These are phyloP conservation scores for Adelges cooleyi DNA, from an alignment of 1,140 invertebrate genomes.

Conservation along the genomic window DNA sequence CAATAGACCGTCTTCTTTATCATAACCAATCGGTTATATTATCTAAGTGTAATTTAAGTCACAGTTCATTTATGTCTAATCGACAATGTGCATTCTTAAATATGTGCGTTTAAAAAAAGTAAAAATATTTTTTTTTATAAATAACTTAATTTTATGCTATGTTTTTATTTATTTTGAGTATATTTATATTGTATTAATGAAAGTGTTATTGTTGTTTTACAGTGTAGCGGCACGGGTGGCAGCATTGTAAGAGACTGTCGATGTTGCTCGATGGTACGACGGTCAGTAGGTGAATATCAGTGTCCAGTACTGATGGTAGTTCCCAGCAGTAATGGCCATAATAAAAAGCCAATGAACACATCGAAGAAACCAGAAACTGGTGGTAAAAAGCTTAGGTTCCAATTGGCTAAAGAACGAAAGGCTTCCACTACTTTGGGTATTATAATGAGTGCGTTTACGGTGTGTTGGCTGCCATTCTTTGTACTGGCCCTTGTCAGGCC, in stretches of 20 bases:
- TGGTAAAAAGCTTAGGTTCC: constrained; percentile 63
- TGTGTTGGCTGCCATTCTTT: constrained; percentile 97
- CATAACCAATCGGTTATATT: no score
- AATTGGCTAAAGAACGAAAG: constrained; percentile 79
- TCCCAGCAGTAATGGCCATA: constrained; percentile 6
- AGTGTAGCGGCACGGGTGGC: background rate
- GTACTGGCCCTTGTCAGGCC: constrained; percentile 75
- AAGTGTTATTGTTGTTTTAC: background rate
- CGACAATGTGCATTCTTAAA: no score
- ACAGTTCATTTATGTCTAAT: no score
- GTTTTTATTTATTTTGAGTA: background rate
- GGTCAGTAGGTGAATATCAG: constrained; percentile 16
- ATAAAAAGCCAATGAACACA: constrained; percentile 39
- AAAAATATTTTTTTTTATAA: background rate
- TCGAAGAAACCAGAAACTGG: constrained; percentile 33
- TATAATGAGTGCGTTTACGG: constrained; percentile 91
- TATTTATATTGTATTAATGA: background rate
- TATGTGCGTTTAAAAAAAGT: background rate
- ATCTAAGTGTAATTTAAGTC: no score
- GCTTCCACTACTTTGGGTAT: constrained; percentile 93
- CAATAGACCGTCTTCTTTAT: no score
- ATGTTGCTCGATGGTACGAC: constrained; percentile 18
- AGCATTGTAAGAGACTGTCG: background rate
- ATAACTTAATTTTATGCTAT: no score
- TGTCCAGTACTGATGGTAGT: constrained; percentile 11